A percentile compares a stretch with the other conserved stretches of the same genome.
phyloP scores from a whole-genome alignment of 2,113 vertebrate genomes.

The Cyprinodon tularosa region DNA sequence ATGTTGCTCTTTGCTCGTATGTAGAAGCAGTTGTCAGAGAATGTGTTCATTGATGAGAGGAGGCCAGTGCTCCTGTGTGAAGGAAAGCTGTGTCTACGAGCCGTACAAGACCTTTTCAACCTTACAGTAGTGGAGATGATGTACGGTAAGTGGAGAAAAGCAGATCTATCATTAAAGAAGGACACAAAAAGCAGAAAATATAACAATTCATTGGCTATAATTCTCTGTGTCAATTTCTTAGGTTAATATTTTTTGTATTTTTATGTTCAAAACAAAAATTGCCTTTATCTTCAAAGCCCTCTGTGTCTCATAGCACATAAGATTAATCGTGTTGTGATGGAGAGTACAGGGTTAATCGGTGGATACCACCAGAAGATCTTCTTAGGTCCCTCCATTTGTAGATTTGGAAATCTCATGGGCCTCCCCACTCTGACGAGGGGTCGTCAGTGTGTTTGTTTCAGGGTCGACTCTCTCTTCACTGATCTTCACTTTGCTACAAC shows the following conservation, averaged over 20 bases:
- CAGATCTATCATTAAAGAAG: not conserved
- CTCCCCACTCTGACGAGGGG: not conserved
- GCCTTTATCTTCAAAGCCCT: not conserved
- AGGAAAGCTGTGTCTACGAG: slow-evolving; percentile 84
- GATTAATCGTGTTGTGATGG: slow-evolving; percentile 5
- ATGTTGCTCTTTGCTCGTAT: not conserved
- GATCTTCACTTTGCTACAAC: not conserved
- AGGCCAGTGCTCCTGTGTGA: slow-evolving; percentile 88
- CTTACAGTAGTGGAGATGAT: slow-evolving; percentile 91
- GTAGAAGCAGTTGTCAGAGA: slow-evolving; percentile 86
- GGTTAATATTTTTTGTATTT: not conserved
- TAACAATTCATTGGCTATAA: no score
- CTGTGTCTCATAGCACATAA: not conserved
- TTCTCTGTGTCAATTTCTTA: not conserved
- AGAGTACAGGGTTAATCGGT: not conserved
- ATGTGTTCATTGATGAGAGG: slow-evolving; percentile 82
- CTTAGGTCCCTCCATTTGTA: not conserved
- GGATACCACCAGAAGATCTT: slow-evolving; percentile 10
- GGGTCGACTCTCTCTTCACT: not conserved
- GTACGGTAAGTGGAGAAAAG: slow-evolving; percentile 81
- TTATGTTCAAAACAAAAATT: not conserved
- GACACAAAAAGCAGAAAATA: no score
- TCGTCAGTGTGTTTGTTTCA: not conserved
- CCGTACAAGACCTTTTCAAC: slow-evolving; percentile 87
- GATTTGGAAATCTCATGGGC: slow-evolving; percentile 1